Evolutionary conservation across 2,888 invertebrate genomes (phyloP), one percentile per base, ranked within the genome.

Genomic region (Lampropteryx suffumata): DNA sequence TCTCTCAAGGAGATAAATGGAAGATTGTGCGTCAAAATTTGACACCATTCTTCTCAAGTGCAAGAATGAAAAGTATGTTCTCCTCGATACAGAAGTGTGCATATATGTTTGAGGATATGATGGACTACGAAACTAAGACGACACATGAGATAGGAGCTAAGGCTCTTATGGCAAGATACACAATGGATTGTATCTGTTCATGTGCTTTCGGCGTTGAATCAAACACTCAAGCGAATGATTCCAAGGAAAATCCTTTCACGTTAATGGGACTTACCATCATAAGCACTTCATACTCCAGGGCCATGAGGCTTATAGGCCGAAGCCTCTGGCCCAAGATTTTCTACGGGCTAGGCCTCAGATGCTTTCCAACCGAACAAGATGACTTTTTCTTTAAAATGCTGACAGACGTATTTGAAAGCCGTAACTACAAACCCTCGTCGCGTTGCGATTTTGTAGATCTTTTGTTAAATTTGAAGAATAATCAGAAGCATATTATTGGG

Each of bases 391-490:
- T 59, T 1, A 59, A 64, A 0, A 33, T 80, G 10, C 47, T 79
- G 10, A 60, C 42, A 0, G 62, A 59, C 0, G 73, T 77, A 2
- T 75, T 76, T 42, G 55, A 66, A 21, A 55, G 59, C 7, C 64
- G 80, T 0, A 29, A 67, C 0, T 60, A 67, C 34, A 66, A 67
- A 17, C 60, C 70, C 0, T 60, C 73, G 0, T 35, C 59, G 0
- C 64, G 75, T 9, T 61, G 76, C 10, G 81, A 82, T 46, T 80
- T 82, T 11, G 64, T 82, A 0, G 81, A 82, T 54, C 55, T 80
- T 1, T 29, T 82, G 0, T 43, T 79, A 10, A 59, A 50, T 26
- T 72, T 78, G 51, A 76, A 70, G 37, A 51, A 69, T 11, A 65
- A 66, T 2, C 35, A 48, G 12, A 61, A 71, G 0, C 50, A 52